Base-by-base conservation (phyloP, 2,888 invertebrate genomes). In the Chloroclysta siterata region DNA sequence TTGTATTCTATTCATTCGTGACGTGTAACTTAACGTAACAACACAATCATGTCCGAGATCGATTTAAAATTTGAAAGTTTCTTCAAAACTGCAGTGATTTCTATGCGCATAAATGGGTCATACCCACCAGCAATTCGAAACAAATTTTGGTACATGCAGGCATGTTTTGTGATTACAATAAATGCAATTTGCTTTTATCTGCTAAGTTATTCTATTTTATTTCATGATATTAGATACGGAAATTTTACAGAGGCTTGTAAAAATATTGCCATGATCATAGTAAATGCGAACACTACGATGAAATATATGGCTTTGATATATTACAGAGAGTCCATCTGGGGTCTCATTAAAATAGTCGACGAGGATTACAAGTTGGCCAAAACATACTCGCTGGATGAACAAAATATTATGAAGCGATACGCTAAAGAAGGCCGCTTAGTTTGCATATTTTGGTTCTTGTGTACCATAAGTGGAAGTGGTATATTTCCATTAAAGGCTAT, bases 401-500 rank as follows among this genome's bases (percentile, higher is more conserved):
- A 72, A 69, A 48, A 71, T 1, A 77, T 85, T 28, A 71, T 89
- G 2, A 29, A 74, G 0, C 54, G 74, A 5, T 85, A 83, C 60
- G 74, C 79, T 33, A 66, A 74, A 39, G 77, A 69, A 66, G 85
- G 86, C 15, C 69, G 74, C 0, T 77, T 69, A 15, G 77, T 87
- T 8, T 79, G 81, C 63, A 74, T 76, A 60, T 76, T 80, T 60
- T 90, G 87, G 88, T 63, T 82, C 0, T 53, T 79, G 6, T 66
- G 76, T 13, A 76, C 78, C 2, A 48, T 67, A 2, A 59, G 72
- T 0, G 81, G 84, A 0, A 70, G 81, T 28, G 39, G 66, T 2
- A 69, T 82, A 51, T 90, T 89, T 67, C 84, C 84, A 0, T 33
- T 81, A 0, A 84, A 84, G 68, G 84, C 88, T 8, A 65, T 83